These are phyloP conservation scores for Drosophila borealis DNA, from an alignment of 2,888 invertebrate species.

Conservation along the genomic window DNA sequence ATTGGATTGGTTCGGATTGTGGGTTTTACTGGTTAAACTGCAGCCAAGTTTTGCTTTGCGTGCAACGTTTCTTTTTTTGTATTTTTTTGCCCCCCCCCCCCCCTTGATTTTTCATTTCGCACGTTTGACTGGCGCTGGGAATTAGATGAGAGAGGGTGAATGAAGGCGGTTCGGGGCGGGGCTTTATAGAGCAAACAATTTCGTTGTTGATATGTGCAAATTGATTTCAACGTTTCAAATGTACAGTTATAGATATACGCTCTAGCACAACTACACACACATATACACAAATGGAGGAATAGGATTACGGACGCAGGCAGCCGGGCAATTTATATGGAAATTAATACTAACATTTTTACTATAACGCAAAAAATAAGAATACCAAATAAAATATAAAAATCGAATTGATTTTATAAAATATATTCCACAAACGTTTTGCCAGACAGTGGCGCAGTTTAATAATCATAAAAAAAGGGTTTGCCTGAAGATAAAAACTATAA, in stretches of 20 bases:
- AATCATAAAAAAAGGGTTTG: slow-evolving; percentile 9
- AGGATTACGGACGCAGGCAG: slow-evolving; percentile 44
- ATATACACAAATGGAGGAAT: slow-evolving; percentile 25
- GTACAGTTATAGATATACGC: slow-evolving; percentile 66
- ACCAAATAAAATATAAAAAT: slow-evolving; percentile 31
- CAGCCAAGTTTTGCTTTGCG: slow-evolving; percentile 56
- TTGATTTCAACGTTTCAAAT: slow-evolving; percentile 77
- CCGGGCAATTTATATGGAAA: slow-evolving; percentile 74
- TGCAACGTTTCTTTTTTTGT: slow-evolving; percentile 52
- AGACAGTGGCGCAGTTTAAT: slow-evolving; percentile 39
- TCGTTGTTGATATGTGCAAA: slow-evolving; percentile 81
- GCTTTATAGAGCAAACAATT: slow-evolving; percentile 72
- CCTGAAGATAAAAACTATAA: not conserved
- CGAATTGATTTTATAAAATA: slow-evolving; percentile 61
- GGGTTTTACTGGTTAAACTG: slow-evolving; percentile 42
- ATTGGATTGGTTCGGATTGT: slow-evolving; percentile 20
- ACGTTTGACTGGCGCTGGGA: slow-evolving; percentile 50
- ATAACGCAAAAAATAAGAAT: slow-evolving; percentile 27
- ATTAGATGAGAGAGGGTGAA: slow-evolving; percentile 8
- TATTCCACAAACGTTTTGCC: slow-evolving; percentile 45
- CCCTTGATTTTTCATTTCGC: slow-evolving; percentile 75
- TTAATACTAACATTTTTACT: slow-evolving; percentile 74
- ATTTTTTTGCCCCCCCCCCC: not conserved
- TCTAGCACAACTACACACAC: slow-evolving; percentile 12
- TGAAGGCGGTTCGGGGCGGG: slow-evolving; percentile 6